Conservation (phyloP, 2,113 vertebrate species). For the Gallinago jamesoni region DNA sequence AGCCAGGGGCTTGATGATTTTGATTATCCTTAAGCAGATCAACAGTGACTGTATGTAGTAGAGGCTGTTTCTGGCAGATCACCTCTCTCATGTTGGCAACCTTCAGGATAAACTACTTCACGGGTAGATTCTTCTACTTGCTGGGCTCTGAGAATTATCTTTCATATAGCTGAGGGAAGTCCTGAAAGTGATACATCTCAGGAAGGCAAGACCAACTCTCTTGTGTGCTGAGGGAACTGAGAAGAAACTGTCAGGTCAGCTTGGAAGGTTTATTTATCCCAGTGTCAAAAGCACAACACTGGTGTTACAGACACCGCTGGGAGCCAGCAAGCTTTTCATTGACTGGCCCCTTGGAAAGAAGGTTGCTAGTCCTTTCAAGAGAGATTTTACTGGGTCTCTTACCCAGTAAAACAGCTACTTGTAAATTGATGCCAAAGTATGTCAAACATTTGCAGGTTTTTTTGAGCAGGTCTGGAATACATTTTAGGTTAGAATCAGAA, state of each 20-base stretch:
- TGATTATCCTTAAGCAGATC: background rate
- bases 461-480: background rate
- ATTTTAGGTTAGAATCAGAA: background rate
- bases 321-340: background rate
- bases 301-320: background rate
- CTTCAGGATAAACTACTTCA: background rate
- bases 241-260: background rate
- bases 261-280: background rate
- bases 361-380: background rate
- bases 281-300: background rate
- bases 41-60: background rate
- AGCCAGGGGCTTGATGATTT: background rate
- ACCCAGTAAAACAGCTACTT: background rate
- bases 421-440: background rate
- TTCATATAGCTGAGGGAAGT: background rate
- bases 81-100: accelerated
- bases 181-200: background rate
- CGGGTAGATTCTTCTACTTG: background rate
- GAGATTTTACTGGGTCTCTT: background rate
- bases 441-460: background rate
- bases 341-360: background rate
- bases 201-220: background rate
- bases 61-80: background rate
- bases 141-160: background rate
- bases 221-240: accelerated